These are phyloP conservation scores for Nothocercus julius DNA, from an alignment of 2,113 vertebrate species.

Conservation along the genomic window DNA sequence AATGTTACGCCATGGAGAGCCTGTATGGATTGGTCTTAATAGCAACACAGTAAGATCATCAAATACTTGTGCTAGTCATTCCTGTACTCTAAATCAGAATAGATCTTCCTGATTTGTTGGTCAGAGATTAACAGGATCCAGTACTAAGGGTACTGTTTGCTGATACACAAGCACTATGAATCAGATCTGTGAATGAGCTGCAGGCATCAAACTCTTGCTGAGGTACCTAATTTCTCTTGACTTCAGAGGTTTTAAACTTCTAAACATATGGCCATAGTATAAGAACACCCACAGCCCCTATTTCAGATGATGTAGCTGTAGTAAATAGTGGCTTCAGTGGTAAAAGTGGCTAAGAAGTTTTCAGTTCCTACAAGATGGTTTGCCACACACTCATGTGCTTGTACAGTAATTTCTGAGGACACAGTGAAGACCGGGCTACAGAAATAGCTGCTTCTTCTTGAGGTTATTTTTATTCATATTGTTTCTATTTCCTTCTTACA, in stretches of 20 bases:
- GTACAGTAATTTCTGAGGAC: background rate
- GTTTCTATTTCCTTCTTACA: background rate
- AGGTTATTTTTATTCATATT: background rate
- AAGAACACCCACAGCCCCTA: background rate
- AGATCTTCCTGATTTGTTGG: background rate
- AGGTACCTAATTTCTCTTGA: background rate
- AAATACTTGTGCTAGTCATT: background rate
- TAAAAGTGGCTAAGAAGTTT: background rate
- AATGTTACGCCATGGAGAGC: slow-evolving; percentile 72
- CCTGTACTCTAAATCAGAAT: no score
- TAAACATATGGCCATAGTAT: background rate
- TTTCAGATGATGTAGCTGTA: background rate
- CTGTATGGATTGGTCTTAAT: slow-evolving; percentile 89
- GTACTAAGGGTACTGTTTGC: background rate
- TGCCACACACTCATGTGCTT: background rate
- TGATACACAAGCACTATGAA: rapidly evolving
- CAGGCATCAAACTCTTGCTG: background rate
- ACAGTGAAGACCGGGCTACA: background rate
- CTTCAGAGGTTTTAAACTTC: background rate
- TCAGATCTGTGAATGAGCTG: background rate
- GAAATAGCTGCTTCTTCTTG: background rate
- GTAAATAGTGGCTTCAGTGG: background rate
- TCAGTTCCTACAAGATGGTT: background rate
- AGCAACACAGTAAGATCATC: slow-evolving; percentile 80
- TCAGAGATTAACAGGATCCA: background rate